Base-by-base conservation (phyloP, 2,888 invertebrate species). In the Tipula unca region DNA sequence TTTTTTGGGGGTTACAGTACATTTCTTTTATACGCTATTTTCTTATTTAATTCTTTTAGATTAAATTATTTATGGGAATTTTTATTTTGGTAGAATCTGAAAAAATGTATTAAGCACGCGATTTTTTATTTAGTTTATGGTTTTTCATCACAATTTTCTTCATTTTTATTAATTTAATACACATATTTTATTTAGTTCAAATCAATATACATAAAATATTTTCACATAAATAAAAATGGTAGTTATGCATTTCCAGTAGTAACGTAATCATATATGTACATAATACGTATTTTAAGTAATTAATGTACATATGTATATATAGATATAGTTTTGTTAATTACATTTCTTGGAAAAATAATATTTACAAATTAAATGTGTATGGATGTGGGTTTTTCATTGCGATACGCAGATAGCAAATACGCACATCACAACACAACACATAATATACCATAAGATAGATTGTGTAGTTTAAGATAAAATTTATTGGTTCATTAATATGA, bases 11-110 rank as follows among this genome's bases (percentile, higher is more conserved):
- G 35, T 86, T 85, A 48, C 48, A 82, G 48, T n/a, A 48, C 17
- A n/a, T n/a, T 48, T 48, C n/a, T 54, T 20, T 20, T 25, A 3
- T 42, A 42, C 20, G 54, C 54, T 54, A 54, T 54, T 54, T 20
- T 87, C 86, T 85, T 69, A 36, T 42, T 54, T 86, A 82, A 29
- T 85, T 85, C 82, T 84, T 85, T 84, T 25, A n/a, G 83, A 32
- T 84, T 84, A 36, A 29, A 86, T 85, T 85, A 85, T 85, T 86
- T 85, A 85, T 86, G 5, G 54, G 54, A 54, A 54, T 54, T 54
- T 54, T 54, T 54, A n/a, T 54, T 54, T 54, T 85, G 29, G 20
- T 85, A 32, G 54, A 83, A 48, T 85, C 85, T 86, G 17, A 17
- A 54, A 8, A n/a, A 35, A 39, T 86, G 36, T 32, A 39, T 69